phyloP scores from a whole-genome alignment of 1,140 invertebrate species.

The Paraescarpia echinospica region DNA sequence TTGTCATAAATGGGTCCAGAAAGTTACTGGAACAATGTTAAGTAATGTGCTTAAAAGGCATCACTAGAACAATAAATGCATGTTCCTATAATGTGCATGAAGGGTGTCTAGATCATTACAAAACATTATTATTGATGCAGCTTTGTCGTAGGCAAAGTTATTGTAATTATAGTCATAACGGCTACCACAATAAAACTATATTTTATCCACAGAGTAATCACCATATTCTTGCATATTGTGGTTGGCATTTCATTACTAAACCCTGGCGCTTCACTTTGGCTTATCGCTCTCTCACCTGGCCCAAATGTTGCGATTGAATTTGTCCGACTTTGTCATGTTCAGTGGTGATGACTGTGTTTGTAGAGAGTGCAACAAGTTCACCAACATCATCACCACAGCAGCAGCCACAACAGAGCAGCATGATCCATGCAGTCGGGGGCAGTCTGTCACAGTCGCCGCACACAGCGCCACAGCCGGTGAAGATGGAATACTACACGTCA shows the following conservation, averaged over 20 bases:
- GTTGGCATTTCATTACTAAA: neutral
- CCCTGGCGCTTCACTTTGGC: no score
- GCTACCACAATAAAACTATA: neutral
- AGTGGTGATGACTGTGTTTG: neutral
- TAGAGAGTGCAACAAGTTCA: neutral
- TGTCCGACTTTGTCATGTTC: neutral
- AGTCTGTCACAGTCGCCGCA: neutral
- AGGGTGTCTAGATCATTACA: neutral
- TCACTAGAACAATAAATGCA: no score
- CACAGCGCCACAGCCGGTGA: neutral
- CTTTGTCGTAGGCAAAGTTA: neutral
- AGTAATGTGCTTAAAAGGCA: no score
- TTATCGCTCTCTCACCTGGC: no score
- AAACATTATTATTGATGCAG: neutral
- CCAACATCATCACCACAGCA: neutral
- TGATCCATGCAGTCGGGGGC: neutral
- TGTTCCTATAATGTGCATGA: neutral
- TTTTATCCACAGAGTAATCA: neutral
- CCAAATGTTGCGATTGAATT: no score
- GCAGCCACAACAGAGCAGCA: neutral
- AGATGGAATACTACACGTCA: constrained; percentile 13
- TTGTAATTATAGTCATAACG: neutral
- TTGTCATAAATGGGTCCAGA: no score
- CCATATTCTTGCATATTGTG: neutral
- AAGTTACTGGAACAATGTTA: no score